A percentile compares a stretch with the other conserved stretches of the same genome.
Evolutionary conservation across 1,140 invertebrate species (phyloP).

Genomic region (Pemphigus obesinymphae): DNA sequence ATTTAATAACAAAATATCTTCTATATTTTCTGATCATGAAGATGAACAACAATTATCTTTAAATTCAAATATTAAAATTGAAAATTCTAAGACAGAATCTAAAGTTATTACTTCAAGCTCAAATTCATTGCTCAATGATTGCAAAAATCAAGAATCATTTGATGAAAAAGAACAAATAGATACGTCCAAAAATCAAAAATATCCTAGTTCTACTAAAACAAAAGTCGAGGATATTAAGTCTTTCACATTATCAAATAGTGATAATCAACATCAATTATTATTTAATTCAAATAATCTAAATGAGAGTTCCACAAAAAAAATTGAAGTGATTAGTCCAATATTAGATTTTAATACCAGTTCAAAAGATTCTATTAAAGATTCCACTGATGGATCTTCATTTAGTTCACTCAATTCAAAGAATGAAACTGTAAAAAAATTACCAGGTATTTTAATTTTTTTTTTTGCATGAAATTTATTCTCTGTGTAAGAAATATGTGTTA

Average conservation of each 20-base stretch:
- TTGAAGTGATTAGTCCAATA: neutral
- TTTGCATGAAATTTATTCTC: too few relatives aligned
- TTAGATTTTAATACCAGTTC: neutral
- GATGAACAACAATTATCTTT: neutral
- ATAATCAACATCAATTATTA: neutral
- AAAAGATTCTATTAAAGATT: neutral
- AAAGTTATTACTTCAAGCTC: neutral
- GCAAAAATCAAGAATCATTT: neutral
- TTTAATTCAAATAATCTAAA: neutral
- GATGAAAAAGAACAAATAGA: neutral
- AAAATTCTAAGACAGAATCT: neutral
- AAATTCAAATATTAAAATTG: neutral
- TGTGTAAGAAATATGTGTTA: too few relatives aligned
- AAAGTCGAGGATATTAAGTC: neutral
- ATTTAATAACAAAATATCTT: neutral
- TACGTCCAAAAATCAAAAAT: neutral
- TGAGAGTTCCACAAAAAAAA: neutral
- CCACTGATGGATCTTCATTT: neutral
- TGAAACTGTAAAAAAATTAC: neutral
- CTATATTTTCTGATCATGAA: neutral
- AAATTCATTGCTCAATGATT: neutral
- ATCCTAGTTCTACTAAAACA: neutral
- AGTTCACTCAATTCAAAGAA: neutral
- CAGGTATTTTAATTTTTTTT: constrained; percentile 4
- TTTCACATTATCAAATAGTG: neutral